Evolutionary conservation across 2,113 vertebrate species (phyloP), one percentile per base, ranked within the genome.

Genomic region (Syngnathus scovelli): DNA sequence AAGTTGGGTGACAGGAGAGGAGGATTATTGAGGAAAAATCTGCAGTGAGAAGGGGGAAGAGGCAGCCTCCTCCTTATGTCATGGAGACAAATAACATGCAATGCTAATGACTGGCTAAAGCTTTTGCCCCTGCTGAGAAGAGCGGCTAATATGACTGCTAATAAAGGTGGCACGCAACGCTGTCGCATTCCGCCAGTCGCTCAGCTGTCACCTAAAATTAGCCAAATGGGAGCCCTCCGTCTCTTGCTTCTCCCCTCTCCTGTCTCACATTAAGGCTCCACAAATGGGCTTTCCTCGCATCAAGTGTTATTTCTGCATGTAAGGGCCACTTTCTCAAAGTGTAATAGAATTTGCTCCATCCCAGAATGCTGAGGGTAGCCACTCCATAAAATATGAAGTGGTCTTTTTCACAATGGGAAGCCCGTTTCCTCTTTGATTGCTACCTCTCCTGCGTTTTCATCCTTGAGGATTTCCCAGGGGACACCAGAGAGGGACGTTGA

Each of bases 81-180:
- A 85, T 67, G 68, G 69, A 90, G 83, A 89, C 78, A 82, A 87
- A 86, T 81, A 84, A 78, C 55, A 36, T 63, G 69, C 70, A 75
- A 86, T 85, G 88, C 79, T 90, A 88, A 90, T 89, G 87, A 90
- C 80, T 55, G 85, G 85, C 89, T 90, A 82, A 88, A 90, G 86
- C 84, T 83, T 76, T 74, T 67, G 77, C 83, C 81, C 88, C 87
- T 27, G 85, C 87, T 82, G 85, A 70, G 88, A 84, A 85, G 78
- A 85, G 78, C 76, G 79, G 60, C 83, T 88, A 89, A 90, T 89
- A 81, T 85, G 88, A 87, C 79, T 80, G 81, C 89, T 85, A 88
- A 90, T 87, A 85, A 90, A 89, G 83, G 87, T 83, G 58, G 78
- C 74, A 74, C 83, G 80, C 71, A 78, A 83, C 19, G 68, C 83